Evolutionary conservation across 1,140 invertebrate genomes (phyloP), one percentile per base, ranked within the genome.

Genomic region (Pseudomyrmex cubaensis): DNA sequence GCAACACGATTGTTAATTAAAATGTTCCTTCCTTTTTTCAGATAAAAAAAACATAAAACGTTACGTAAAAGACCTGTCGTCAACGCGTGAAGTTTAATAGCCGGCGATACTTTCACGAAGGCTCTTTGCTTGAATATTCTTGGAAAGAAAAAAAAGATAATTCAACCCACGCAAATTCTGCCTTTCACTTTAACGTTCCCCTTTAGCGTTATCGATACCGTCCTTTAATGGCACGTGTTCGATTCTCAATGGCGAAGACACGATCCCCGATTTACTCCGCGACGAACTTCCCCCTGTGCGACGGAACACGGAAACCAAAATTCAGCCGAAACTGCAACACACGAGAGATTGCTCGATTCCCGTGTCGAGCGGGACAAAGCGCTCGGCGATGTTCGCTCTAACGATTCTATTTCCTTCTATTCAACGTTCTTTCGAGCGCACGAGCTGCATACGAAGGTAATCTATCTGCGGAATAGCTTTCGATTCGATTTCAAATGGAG

Each of bases 401-500:
- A 80, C 66, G 76, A 72, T 80, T 70, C 76, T 61, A 80, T 72
- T 80, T 66, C 67, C 66, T 57, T 59, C 54, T 72, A 80, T 70
- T 72, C 76, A 59, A 72, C 76, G 69, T 70, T 72, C 76, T 72
- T 59, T 62, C 76, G 46, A 80, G 76, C 76, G 66, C 59, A 70
- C 52, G 66, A 46, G 67, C 76, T 80, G 66, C 76, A 80, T 80
- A 80, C 76, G 76, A 80, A 80, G 76, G 66, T 80, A 72, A 80
- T 80, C 76, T 70, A 80, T 80, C 76, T 80, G 66, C 44, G 76
- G 76, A 72, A 80, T 80, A 72, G 76, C 76, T 70, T 80, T 80
- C 66, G 76, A 80, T 80, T 80, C 66, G 76, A 80, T 80, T 80
- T 59, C 76, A 80, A 80, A 80, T 80, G 76, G 76, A 70, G 76